phyloP scores from a whole-genome alignment of 92 coral and sea anemone species.

The Porites cylindrica region DNA sequence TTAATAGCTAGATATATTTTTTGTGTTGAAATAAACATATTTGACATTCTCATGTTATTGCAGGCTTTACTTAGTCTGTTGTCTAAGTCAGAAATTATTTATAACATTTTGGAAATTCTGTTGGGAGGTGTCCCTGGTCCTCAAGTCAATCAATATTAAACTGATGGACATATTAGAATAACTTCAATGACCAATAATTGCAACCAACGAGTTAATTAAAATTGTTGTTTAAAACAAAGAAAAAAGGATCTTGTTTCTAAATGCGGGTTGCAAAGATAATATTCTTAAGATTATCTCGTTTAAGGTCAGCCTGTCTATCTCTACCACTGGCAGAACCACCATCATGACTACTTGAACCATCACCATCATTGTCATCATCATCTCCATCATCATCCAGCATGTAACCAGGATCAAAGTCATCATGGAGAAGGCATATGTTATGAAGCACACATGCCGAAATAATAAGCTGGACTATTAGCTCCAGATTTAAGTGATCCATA shows the following conservation, averaged over 20 bases:
- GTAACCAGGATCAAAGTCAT: slow-evolving; percentile 42
- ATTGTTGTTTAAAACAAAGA: neutral
- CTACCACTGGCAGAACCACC: slow-evolving; percentile 28
- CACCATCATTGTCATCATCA: slow-evolving; percentile 4
- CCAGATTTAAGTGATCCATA: slow-evolving; percentile 29
- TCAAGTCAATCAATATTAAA: neutral
- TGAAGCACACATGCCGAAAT: slow-evolving; percentile 51
- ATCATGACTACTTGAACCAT: slow-evolving; percentile 2
- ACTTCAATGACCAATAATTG: neutral
- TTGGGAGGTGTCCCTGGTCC: neutral
- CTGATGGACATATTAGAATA: neutral
- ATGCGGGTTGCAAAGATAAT: slow-evolving; percentile 1
- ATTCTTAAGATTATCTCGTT: slow-evolving; percentile 18
- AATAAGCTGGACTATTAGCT: slow-evolving; percentile 35
- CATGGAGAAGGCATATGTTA: slow-evolving; percentile 31
- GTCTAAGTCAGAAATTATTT: too few species aligned
- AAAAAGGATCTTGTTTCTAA: neutral
- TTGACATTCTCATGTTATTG: too few species aligned
- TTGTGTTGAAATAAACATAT: too few species aligned
- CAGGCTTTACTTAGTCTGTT: too few species aligned
- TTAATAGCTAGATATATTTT: too few species aligned
- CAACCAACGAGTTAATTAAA: neutral
- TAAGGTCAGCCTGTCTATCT: slow-evolving; percentile 23
- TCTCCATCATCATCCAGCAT: slow-evolving; percentile 14
- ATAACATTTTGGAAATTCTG: too few species aligned